Evolutionary conservation across 1,140 invertebrate genomes (phyloP), one percentile per base, ranked within the genome.

Genomic region (Ylistrum balloti): DNA sequence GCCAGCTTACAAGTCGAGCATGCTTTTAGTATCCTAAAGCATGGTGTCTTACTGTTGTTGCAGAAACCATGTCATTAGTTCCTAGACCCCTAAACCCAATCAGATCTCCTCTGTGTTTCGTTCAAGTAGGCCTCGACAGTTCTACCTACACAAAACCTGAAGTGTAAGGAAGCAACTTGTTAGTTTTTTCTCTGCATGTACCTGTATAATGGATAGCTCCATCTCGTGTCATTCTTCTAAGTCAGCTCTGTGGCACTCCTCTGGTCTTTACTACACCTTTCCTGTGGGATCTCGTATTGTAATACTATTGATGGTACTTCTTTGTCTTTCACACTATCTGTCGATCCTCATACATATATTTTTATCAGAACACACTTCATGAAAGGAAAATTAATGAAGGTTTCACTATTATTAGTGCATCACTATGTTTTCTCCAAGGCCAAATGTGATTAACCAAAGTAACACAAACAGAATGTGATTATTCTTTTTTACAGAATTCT

Each of bases 1-100:
- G 56, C 56, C 22, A 74, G 56, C 56, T 74, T 74, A 28, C 56
- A 74, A 74, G 56, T 74, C 56, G 56, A 74, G 56, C 56, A 74
- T 74, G 56, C 56, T 74, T 74, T 22, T 74, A 74, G 56, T 17
- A 9, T 28, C 56, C 56, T 74, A 2, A n/a, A 74, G 56, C 56
- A 74, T 74, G 56, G 56, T 74, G 56, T 74, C 56, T 28, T n/a
- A 28, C 22, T 74, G 22, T 74, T 28, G 56, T 74, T 9, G 22
- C 56, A 28, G 56, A 74, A 74, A 74, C 56, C 56, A 74, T 74
- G 56, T 28, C 56, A 2, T 74, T 28, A 74, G 56, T 74, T n/a
- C 56, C 56, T 74, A 74, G 56, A 74, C 5, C 28, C 56, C 56
- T 28, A 5, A 74, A 28, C 56, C n/a, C 56, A 28, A 28, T 38